Base-by-base conservation (phyloP, 2,888 invertebrate species). In the Entomobrya proxima region DNA sequence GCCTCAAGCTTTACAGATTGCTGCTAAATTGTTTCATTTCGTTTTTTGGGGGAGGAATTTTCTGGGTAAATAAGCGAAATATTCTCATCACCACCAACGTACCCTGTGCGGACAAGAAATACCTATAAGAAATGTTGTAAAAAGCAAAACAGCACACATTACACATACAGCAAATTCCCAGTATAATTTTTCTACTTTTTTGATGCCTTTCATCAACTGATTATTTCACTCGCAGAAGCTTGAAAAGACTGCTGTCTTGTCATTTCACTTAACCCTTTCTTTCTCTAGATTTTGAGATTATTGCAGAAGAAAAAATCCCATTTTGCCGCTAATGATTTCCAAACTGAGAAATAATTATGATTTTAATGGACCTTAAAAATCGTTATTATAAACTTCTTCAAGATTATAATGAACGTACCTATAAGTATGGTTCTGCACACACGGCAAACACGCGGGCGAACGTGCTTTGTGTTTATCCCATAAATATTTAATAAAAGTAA, bases 291-390 rank as follows among this genome's bases (percentile, higher is more conserved):
- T 55, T 55, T 40, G 7, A 15, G 21, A 52, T 74, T 2, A n/a
- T 47, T 72, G 35, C 50, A 55, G 77, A n/a, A 44, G 40, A 58
- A 52, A 18, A 47, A 9, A 78, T 18, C 69, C 84, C 84, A 76
- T 50, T 83, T 64, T 76, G 84, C 69, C 69, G 69, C 84, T 84
- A 84, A 84, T 84, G 84, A 84, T 84, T 85, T 85, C 78, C 79
- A 85, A 85, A 85, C 79, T 85, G 85, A 79, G 85, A 85, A 85
- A 85, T 75, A 85, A 85, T 85, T 85, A 85, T 80, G 85, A 85
- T 80, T 75, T 85, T 85, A 85, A 85, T 85, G 80, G 79, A 85
- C 67, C 85, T 74, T 74, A 85, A 74, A 74, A 85, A 79, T 78
- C 44, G 75, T 74, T 52, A 74, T 74, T 77, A 84, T 44, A 47